Evolutionary conservation across 1,140 invertebrate genomes (phyloP).

Genomic region (Heliconius hewitsoni): DNA sequence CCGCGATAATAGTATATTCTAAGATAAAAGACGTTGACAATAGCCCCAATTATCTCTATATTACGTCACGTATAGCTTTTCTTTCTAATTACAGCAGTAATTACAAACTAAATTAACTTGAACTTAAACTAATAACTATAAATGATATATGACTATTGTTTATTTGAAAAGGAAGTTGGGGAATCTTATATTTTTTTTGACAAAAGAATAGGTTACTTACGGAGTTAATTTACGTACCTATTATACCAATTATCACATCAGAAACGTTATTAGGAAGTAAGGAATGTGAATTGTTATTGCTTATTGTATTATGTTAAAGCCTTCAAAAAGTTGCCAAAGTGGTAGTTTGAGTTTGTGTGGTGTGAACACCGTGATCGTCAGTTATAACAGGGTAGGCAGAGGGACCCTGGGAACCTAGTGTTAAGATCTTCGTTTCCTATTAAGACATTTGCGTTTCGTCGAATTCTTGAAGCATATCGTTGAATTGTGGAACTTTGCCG

Average conservation of each 20-base stretch:
- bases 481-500: no score
- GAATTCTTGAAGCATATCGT: no score
- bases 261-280: background rate
- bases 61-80: slow-evolving; percentile 15
- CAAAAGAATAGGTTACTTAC: background rate
- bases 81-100: slow-evolving; percentile 18
- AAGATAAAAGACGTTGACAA: background rate
- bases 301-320: background rate
- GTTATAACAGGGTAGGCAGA: no score
- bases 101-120: background rate
- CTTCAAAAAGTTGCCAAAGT: no score
- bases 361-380: no score
- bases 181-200: background rate
- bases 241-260: background rate
- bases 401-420: no score
- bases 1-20: background rate
- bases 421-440: no score
- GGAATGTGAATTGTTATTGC: background rate
- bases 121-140: background rate
- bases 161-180: background rate
- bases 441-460: no score
- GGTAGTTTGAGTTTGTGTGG: no score
- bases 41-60: background rate
- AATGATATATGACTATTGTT: background rate
- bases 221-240: background rate